Percentiles rank a stretch among this genome's conserved stretches.
Conservation (phyloP, 2,797 vertebrate genomes). For the Heliangelus exortis region DNA sequence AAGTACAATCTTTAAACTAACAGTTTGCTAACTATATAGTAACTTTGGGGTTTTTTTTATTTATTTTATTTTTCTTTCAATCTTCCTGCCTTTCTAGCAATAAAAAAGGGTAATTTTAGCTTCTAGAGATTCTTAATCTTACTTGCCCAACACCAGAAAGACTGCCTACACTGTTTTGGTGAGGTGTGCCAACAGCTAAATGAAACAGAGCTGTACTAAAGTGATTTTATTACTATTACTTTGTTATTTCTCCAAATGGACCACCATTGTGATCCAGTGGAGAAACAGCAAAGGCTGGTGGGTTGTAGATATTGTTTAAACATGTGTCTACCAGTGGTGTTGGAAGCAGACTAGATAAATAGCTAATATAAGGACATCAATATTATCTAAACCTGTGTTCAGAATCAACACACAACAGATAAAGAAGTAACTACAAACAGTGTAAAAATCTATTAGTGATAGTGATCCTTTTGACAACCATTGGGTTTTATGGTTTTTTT, state of each 20-base stretch:
- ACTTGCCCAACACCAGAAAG: background rate
- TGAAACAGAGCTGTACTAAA: background rate
- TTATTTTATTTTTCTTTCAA: background rate
- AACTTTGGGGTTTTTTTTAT: background rate
- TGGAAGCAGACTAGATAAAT: background rate
- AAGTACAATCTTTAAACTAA: background rate
- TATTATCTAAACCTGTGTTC: background rate
- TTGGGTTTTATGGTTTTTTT: no score
- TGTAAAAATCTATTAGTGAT: background rate
- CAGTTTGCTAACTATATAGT: background rate
- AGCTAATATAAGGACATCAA: background rate
- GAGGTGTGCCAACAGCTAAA: background rate
- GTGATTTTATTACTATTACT: background rate
- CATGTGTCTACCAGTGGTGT: background rate
- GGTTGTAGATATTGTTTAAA: background rate
- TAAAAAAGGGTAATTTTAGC: background rate
- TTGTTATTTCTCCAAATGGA: background rate
- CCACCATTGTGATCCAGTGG: no score
- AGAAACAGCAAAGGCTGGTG: background rate
- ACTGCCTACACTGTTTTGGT: background rate
- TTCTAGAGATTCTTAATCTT: background rate
- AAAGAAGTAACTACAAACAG: background rate
- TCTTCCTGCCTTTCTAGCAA: background rate
- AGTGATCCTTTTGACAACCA: background rate
- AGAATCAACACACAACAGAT: background rate